phyloP scores from a whole-genome alignment of 2,113 vertebrate genomes.

The Chionodraco myersi region DNA sequence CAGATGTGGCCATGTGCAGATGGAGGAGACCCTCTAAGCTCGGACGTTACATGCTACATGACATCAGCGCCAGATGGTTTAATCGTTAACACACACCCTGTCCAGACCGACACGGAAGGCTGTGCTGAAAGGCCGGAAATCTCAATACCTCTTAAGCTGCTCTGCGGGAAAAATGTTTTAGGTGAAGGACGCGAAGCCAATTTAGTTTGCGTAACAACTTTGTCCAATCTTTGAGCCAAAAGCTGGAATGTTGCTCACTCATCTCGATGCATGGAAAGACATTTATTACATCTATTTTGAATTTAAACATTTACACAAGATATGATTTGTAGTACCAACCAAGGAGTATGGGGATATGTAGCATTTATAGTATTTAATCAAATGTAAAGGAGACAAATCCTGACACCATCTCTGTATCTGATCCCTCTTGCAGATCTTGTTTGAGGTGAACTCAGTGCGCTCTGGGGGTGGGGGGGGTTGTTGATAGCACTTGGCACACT shows the following conservation, averaged over 20 bases:
- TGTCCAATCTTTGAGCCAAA: not conserved
- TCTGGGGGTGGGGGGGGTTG: slow-evolving; percentile 5
- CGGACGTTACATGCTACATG: slow-evolving; percentile 55
- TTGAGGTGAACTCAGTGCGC: slow-evolving; percentile 62
- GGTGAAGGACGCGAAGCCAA: not conserved
- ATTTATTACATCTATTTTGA: no score
- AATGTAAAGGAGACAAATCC: slow-evolving; percentile 5
- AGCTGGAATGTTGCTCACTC: not conserved
- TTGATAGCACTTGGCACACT: slow-evolving; percentile 50
- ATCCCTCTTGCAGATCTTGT: slow-evolving; percentile 27
- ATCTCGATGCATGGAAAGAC: not conserved
- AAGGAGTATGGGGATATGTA: not conserved
- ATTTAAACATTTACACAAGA: not conserved
- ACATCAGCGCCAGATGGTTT: slow-evolving; percentile 72
- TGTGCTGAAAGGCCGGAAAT: not conserved
- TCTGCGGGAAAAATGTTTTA: slow-evolving; percentile 5
- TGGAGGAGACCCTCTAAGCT: slow-evolving; percentile 51
- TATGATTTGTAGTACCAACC: not conserved
- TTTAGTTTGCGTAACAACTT: slow-evolving; percentile 16
- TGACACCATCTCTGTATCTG: slow-evolving; percentile 14
- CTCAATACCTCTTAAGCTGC: not conserved
- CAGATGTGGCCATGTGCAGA: slow-evolving; percentile 75
- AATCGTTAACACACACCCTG: slow-evolving; percentile 63
- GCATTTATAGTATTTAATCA: not conserved
- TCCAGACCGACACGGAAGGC: slow-evolving; percentile 23